Evolutionary conservation across 2,113 vertebrate genomes (phyloP).

Genomic region (Tretioscincus oriximinensis): DNA sequence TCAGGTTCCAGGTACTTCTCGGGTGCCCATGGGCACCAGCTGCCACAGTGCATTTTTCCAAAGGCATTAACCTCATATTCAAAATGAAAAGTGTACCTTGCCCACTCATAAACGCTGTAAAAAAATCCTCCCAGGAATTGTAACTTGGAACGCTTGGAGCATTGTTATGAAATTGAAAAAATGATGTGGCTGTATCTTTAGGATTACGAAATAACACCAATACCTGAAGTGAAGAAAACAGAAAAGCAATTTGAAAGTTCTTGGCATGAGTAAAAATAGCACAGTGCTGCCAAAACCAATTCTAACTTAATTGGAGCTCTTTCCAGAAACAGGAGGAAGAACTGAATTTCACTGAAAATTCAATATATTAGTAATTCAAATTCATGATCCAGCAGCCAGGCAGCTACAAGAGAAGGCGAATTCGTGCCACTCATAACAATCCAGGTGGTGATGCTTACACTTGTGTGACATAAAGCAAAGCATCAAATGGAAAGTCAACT

Average conservation of each 20-base stretch:
- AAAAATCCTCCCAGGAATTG: constrained; percentile 80
- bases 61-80: constrained; percentile 22
- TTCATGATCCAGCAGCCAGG: no score
- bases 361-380: no score
- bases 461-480: no score
- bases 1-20: no score
- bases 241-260: constrained; percentile 31
- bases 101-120: constrained; percentile 75
- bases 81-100: constrained; percentile 67
- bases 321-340: no score
- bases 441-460: background rate
- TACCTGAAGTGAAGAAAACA: constrained; percentile 64
- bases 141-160: constrained; percentile 68
- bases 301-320: background rate
- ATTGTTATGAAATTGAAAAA: constrained; percentile 80
- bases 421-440: background rate
- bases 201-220: constrained; percentile 81
- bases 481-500: no score
- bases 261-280: constrained; percentile 25
- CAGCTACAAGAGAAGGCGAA: no score
- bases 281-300: background rate
- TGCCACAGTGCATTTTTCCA: background rate
- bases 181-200: constrained; percentile 81
- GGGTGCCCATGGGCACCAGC: no score
- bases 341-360: no score